These are phyloP conservation scores for Palythoa heliodiscus DNA, from an alignment of 92 coral and sea anemone genomes.

Conservation along the genomic window DNA sequence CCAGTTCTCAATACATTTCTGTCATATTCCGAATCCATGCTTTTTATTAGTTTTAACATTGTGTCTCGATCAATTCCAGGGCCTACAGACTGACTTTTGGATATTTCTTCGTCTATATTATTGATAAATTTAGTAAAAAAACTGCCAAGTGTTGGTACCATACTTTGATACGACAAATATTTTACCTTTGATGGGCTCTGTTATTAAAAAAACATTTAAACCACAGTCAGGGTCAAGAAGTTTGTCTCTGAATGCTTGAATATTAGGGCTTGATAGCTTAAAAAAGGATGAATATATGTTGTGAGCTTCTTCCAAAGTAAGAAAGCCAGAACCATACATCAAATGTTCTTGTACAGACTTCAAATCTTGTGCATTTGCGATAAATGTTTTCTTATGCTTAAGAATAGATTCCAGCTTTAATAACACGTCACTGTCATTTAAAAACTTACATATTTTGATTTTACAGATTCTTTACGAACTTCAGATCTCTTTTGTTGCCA, in stretches of 20 bases:
- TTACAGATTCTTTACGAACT: constrained; percentile 27
- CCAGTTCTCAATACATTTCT: constrained; percentile 54
- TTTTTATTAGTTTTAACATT: constrained; percentile 16
- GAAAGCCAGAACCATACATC: constrained; percentile 43
- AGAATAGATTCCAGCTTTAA: constrained; percentile 49
- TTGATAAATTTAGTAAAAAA: neutral
- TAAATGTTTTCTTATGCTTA: neutral
- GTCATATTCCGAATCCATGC: constrained; percentile 61
- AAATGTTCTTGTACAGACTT: constrained; percentile 50
- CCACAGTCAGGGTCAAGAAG: constrained; percentile 39
- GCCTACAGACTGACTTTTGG: neutral
- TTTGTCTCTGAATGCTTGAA: constrained; percentile 43
- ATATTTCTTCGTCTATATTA: neutral
- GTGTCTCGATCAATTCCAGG: constrained; percentile 17
- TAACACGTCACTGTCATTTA: constrained; percentile 29
- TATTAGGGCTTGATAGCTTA: constrained; percentile 23
- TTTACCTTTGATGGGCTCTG: constrained; percentile 11
- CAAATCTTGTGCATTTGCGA: constrained; percentile 23
- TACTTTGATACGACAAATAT: constrained; percentile 19
- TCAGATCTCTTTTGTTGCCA: constrained; percentile 47
- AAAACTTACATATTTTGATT: constrained; percentile 18
- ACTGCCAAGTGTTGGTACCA: neutral
- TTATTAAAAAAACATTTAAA: constrained; percentile 5
- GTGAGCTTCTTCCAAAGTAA: constrained; percentile 40
- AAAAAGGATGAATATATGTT: constrained; percentile 42